Percentiles rank a stretch among this genome's conserved stretches.
phyloP scores from a whole-genome alignment of 2,113 vertebrate species.

The Baryphthengus martii region DNA sequence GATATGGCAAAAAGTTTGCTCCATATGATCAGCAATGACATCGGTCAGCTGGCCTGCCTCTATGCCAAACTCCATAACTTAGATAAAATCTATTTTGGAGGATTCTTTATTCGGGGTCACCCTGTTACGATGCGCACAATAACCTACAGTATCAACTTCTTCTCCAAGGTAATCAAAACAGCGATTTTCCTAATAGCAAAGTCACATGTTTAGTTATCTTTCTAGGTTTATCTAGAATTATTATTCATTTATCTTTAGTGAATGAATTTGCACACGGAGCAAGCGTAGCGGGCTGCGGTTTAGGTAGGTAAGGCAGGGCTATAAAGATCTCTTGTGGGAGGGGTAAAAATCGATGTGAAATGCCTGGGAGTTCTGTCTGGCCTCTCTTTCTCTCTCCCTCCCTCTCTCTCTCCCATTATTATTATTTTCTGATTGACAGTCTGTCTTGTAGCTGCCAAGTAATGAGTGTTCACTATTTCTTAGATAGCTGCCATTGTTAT shows the following conservation, averaged over 20 bases:
- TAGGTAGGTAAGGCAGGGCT: conserved; percentile 11
- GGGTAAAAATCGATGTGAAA: neutral
- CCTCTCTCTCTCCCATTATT: neutral
- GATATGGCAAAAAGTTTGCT: conserved; percentile 98
- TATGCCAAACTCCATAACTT: conserved; percentile 91
- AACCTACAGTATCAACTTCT: conserved; percentile 98
- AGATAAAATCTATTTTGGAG: conserved; percentile 92
- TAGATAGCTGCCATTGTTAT: conserved; percentile 28
- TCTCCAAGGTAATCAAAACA: conserved; percentile 85
- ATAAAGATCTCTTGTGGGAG: conserved; percentile 11
- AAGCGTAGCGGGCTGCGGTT: neutral
- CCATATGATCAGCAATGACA: conserved; percentile 99
- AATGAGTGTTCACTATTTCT: conserved; percentile 14
- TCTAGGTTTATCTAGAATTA: neutral
- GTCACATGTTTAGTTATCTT: neutral
- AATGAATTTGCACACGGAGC: neutral
- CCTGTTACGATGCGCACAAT: conserved; percentile 98
- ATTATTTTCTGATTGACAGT: conserved; percentile 21
- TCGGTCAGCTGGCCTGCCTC: conserved; percentile 96
- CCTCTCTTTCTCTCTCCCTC: neutral
- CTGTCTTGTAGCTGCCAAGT: conserved; percentile 19
- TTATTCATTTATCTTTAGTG: neutral
- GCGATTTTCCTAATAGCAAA: neutral
- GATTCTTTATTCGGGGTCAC: conserved; percentile 97
- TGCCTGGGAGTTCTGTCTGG: conserved; percentile 20